Conservation (phyloP, 2,888 invertebrate genomes). For the Temnothorax rugatulus region DNA sequence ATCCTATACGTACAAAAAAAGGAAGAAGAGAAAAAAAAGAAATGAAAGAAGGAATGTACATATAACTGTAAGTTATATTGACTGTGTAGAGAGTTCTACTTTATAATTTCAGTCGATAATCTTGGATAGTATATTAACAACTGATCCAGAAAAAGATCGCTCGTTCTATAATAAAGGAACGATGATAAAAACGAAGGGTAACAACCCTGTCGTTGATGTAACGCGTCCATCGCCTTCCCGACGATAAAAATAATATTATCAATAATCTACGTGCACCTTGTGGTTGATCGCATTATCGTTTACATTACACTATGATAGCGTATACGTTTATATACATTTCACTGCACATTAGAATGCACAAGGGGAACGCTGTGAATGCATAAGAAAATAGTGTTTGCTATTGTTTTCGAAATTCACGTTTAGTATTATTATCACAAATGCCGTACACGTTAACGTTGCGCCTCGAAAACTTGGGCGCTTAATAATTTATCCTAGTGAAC, state of each 20-base stretch:
- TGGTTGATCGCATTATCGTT: constrained; percentile 4
- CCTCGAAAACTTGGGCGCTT: not conserved
- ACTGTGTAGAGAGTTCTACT: not conserved
- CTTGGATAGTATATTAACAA: constrained; percentile 15
- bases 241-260: constrained; percentile 46
- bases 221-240: not conserved
- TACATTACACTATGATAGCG: not conserved
- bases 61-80: not conserved
- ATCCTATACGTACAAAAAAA: not conserved
- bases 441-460: not conserved
- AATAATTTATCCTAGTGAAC: constrained; percentile 7
- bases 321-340: not conserved
- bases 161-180: constrained; percentile 11
- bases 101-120: constrained; percentile 26
- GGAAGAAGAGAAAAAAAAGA: not conserved
- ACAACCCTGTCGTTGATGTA: constrained; percentile 42
- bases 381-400: constrained; percentile 4
- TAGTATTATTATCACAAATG: constrained; percentile 2
- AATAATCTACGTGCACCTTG: constrained; percentile 9
- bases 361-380: not conserved
- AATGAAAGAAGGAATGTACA: not conserved
- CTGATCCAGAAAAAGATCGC: constrained; percentile 23
- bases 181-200: constrained; percentile 33
- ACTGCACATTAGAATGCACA: constrained; percentile 1
- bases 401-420: constrained; percentile 8